These are phyloP conservation scores for Diploscapter pachys DNA, from an alignment of 1,140 invertebrate genomes.

Conservation along the genomic window DNA sequence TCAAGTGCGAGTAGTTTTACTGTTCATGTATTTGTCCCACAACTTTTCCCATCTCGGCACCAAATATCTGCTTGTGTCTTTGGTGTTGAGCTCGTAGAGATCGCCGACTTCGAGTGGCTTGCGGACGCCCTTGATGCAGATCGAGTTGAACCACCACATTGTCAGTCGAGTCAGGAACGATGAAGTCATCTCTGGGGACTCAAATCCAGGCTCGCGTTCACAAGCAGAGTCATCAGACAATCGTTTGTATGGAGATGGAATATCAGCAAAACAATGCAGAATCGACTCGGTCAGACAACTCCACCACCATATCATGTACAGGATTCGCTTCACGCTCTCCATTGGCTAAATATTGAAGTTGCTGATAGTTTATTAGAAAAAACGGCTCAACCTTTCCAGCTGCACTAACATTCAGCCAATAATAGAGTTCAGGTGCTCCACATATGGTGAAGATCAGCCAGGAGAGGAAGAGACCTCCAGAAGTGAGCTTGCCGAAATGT, in stretches of 20 bases:
- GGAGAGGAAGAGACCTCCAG: conserved; percentile 49
- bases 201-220: background rate
- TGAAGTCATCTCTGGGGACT: conserved; percentile 44
- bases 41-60: conserved; percentile 46
- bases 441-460: conserved; percentile 52
- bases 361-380: background rate
- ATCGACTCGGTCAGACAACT: background rate
- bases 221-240: background rate
- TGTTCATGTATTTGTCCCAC: conserved; percentile 48
- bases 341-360: background rate
- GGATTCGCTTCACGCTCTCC: background rate
- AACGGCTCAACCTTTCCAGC: background rate
- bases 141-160: conserved; percentile 53
- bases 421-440: conserved; percentile 51
- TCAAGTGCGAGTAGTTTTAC: conserved; percentile 18
- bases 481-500: conserved; percentile 43
- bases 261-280: conserved; percentile 11
- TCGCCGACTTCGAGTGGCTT: conserved; percentile 47
- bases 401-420: conserved; percentile 24
- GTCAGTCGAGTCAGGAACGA: conserved; percentile 50
- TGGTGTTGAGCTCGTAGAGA: conserved; percentile 46
- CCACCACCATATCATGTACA: conserved; percentile 9
- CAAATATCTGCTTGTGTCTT: conserved; percentile 39
- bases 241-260: background rate
- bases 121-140: conserved; percentile 37